Evolutionary conservation across 92 coral and sea anemone species (phyloP).

Genomic region (Porites rus): DNA sequence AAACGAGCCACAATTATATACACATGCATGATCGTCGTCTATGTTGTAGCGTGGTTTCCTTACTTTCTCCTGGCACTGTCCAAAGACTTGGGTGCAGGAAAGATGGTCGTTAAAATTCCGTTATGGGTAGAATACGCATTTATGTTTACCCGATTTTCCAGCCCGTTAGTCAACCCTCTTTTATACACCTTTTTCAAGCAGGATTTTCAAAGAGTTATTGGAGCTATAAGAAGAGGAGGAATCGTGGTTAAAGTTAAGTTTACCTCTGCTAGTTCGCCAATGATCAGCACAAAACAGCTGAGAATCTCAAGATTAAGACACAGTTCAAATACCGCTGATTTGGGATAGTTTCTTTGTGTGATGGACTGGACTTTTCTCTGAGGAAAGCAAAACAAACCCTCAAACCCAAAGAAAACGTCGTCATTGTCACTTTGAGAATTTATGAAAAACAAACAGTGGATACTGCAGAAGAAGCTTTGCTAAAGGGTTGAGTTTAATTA

Average conservation of each 20-base stretch:
- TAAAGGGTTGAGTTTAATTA: too few relatives aligned
- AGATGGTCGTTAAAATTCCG: slow-evolving; percentile 18
- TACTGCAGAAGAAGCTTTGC: too few relatives aligned
- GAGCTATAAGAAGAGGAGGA: slow-evolving; percentile 16
- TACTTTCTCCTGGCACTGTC: slow-evolving; percentile 36
- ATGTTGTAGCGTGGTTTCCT: slow-evolving; percentile 48
- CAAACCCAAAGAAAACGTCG: too few relatives aligned
- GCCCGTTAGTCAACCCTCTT: slow-evolving; percentile 47
- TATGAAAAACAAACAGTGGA: too few relatives aligned
- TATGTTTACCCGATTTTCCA: slow-evolving; percentile 25
- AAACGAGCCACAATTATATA: slow-evolving; percentile 42
- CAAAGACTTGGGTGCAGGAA: slow-evolving; percentile 20
- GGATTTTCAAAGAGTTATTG: slow-evolving; percentile 40
- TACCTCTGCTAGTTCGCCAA: background rate
- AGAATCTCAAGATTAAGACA: background rate
- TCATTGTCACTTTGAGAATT: too few relatives aligned
- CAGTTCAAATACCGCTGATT: background rate
- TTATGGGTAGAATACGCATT: slow-evolving; percentile 11
- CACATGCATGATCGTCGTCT: slow-evolving; percentile 34
- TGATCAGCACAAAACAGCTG: background rate
- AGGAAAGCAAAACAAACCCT: too few relatives aligned
- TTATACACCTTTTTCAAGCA: slow-evolving; percentile 60
- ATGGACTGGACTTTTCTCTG: background rate
- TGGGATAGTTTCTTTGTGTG: background rate
- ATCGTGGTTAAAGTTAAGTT: background rate